phyloP scores from a whole-genome alignment of 1,140 invertebrate genomes.

The Hycleus phaleratus region DNA sequence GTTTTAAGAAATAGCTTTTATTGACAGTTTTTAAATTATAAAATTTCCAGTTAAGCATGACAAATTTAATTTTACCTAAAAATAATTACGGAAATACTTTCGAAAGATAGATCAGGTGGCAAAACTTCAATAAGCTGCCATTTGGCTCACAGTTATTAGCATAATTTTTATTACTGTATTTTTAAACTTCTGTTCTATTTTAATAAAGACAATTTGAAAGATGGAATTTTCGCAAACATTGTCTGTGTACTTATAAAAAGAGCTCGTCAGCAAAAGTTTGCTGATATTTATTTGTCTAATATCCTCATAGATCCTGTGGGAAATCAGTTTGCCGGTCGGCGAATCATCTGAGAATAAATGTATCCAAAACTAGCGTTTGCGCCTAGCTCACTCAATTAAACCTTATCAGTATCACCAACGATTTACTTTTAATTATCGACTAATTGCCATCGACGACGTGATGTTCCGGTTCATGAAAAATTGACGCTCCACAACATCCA shows the following conservation, averaged over 20 bases:
- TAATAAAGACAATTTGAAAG: neutral
- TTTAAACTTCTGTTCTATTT: no score
- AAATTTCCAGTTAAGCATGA: no score
- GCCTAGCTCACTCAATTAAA: conserved; percentile 12
- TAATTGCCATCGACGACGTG: conserved; percentile 1
- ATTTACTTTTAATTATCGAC: conserved; percentile 15
- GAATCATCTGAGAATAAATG: conserved; percentile 22
- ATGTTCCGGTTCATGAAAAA: no score
- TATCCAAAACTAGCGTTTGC: conserved; percentile 11
- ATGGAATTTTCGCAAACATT: conserved; percentile 5
- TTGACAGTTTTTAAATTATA: no score
- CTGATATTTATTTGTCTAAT: conserved; percentile 33
- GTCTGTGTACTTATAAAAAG: conserved; percentile 17
- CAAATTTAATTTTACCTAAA: no score
- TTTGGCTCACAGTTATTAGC: no score
- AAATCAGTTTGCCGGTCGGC: conserved; percentile 25
- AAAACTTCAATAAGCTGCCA: no score
- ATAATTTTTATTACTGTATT: no score
- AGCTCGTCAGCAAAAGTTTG: conserved; percentile 30
- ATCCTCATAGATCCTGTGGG: conserved; percentile 32
- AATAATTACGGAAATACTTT: no score
- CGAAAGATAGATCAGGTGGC: no score
- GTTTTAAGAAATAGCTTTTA: no score
- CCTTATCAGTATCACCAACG: conserved; percentile 11
- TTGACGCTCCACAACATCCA: no score